Conservation (phyloP, 2,888 invertebrate species). For the Dynastes hyllus region DNA sequence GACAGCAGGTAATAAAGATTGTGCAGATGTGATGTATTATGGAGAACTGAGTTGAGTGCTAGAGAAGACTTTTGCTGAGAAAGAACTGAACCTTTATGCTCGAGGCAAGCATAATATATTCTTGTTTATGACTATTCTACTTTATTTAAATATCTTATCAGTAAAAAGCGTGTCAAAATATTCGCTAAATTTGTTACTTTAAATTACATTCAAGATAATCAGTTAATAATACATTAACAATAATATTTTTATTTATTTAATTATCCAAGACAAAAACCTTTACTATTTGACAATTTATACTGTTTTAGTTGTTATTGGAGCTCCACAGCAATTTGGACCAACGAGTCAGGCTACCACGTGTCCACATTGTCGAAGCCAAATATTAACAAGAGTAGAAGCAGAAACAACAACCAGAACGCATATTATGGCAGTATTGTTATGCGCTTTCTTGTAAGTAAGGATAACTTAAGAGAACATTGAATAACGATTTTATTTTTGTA, state of each 20-base stretch:
- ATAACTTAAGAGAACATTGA: background rate
- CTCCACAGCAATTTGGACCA: conserved; percentile 64
- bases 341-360: conserved; percentile 67
- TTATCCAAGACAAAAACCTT: no score
- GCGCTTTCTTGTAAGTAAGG: conserved; percentile 68
- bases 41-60: background rate
- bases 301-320: conserved; percentile 47
- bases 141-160: no score
- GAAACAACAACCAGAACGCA: conserved; percentile 72
- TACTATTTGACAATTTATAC: background rate
- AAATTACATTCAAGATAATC: no score
- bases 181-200: no score
- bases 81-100: no score
- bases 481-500: background rate
- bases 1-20: conserved; percentile 34
- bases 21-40: no score
- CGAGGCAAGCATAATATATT: no score
- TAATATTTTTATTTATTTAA: no score
- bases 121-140: no score
- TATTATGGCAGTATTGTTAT: conserved; percentile 70
- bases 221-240: no score
- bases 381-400: conserved; percentile 67
- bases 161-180: no score
- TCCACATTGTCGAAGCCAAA: conserved; percentile 69
- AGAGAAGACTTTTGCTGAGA: background rate